These are phyloP conservation scores for Hirundo rustica DNA, from an alignment of 2,797 vertebrate genomes.

Conservation along the genomic window DNA sequence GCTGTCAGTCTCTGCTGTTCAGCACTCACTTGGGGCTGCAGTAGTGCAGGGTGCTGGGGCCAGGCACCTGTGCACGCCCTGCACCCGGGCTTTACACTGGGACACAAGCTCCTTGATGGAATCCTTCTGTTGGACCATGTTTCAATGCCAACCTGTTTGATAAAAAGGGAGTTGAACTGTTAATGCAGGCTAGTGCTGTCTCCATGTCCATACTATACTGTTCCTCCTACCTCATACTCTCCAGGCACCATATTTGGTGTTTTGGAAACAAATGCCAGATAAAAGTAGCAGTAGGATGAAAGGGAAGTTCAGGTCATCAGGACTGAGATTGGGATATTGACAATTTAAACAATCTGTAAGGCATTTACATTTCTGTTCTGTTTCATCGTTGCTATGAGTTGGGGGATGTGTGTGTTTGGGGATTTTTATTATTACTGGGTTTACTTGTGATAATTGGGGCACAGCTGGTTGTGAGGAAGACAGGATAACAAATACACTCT, in stretches of 20 bases:
- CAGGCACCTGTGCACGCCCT: background rate
- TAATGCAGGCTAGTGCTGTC: background rate
- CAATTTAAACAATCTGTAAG: background rate
- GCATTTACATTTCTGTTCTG: background rate
- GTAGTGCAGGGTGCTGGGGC: background rate
- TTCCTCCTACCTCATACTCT: fast-evolving
- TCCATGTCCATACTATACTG: fast-evolving
- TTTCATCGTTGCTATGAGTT: background rate
- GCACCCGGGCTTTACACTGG: background rate
- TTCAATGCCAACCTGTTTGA: background rate
- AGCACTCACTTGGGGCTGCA: background rate
- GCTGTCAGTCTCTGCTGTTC: background rate
- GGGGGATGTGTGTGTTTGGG: background rate
- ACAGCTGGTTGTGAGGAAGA: background rate
- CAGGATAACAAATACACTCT: background rate
- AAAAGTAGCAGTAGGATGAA: background rate
- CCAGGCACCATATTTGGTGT: background rate
- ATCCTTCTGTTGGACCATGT: fast-evolving
- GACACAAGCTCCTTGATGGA: background rate
- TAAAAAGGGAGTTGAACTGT: background rate
- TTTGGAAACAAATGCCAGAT: background rate
- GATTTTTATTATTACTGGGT: background rate
- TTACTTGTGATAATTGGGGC: background rate
- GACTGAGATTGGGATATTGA: background rate
- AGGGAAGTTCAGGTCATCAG: background rate